Base-by-base conservation (phyloP, 2,797 vertebrate genomes). In the Coracias cyanogaster region DNA sequence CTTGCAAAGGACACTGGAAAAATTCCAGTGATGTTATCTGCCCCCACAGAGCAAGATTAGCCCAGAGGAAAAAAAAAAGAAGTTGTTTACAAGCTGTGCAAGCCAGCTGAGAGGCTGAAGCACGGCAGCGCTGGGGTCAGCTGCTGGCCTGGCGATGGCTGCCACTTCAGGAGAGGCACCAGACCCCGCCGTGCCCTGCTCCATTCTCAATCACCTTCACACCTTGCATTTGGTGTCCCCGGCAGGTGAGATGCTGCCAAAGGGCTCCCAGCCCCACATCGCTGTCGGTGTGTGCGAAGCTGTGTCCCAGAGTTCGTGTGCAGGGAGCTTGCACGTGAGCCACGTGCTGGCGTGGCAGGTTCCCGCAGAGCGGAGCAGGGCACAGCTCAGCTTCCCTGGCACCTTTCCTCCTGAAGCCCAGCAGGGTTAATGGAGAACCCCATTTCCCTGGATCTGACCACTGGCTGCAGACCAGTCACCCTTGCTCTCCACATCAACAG, bases 1-100 rank as follows among this genome's bases (percentile, higher is more conserved):
- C 89, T 94, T 82, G 87, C 85, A 95, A 95, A 96, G 94, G 93
- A 91, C 94, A 86, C 51, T 90, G 95, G 89, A 96, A 96, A 90
- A 90, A 91, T 88, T 95, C 95, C 96, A 96, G 85, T 20, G 96
- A 96, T 97, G 69, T 95, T 97, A 95, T 96, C 96, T 93, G 82
- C 51, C 87, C 85, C 73, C 80, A 86, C 82, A 86, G 73, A 83
- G 73, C 74, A 74, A 87, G 84, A 93, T 88, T 88, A 93, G 55
- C 87, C 66, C 70, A 67, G 77, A 91, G 80, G 66, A 7, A 43
- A 43, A 85, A 46, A 39, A 83, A 25, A 2, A 46, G 8, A 51
- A 26, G 78, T 78, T 96, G 94, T 96, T 94, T 96, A 94, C 90
- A 92, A 86, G 66, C 62, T 41, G 33, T 37, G 74, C 70, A 87